Percentiles rank a stretch among this genome's conserved stretches.
These are phyloP conservation scores for Psammodynastes pulverulentus DNA, from an alignment of 2,113 vertebrate genomes.

Conservation along the genomic window DNA sequence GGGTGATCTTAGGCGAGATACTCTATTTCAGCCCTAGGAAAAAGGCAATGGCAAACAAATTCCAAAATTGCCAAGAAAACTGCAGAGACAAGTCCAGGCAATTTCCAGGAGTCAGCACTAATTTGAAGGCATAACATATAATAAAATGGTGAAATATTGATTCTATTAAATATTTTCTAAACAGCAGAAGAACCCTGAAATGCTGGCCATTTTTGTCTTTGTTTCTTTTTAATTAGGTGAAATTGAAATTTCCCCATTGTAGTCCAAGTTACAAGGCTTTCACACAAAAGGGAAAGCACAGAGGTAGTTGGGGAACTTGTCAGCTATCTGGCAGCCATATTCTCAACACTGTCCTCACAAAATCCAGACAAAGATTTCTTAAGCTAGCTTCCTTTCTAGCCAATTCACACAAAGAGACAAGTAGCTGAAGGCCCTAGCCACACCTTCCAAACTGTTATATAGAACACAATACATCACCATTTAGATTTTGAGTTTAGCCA, in stretches of 20 bases:
- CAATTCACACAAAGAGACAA: no score
- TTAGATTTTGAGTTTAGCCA: neutral
- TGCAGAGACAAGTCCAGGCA: neutral
- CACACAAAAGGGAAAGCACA: neutral
- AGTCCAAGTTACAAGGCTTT: neutral
- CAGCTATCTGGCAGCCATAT: neutral
- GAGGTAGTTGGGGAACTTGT: neutral
- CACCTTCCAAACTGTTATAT: neutral
- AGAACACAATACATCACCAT: neutral
- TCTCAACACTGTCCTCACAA: neutral
- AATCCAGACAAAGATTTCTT: neutral
- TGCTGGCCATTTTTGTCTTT: neutral
- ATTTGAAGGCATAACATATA: neutral
- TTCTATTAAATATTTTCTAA: neutral
- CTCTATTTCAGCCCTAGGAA: neutral
- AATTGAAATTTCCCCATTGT: neutral
- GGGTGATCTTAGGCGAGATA: neutral
- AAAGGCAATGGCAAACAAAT: neutral
- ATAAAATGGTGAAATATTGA: neutral
- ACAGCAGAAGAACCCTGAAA: neutral
- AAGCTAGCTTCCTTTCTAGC: neutral
- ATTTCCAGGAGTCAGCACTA: neutral
- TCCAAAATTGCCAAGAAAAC: neutral
- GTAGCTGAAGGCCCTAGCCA: neutral
- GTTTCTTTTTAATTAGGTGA: neutral